Evolutionary conservation across 1,140 invertebrate species (phyloP).

Genomic region (Temnothorax curvispinosus): DNA sequence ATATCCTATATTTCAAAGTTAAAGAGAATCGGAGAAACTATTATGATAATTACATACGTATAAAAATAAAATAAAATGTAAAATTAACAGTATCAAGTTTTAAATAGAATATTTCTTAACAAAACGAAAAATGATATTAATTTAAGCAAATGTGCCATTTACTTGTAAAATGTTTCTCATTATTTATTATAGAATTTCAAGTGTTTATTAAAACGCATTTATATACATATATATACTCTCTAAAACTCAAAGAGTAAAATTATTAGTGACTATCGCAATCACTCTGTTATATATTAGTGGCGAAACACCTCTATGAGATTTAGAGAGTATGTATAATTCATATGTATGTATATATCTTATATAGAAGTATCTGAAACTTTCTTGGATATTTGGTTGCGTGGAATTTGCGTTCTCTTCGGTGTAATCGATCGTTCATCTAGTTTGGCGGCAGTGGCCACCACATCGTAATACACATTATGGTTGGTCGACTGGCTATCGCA

Average conservation of each 20-base stretch:
- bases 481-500: constrained; percentile 38
- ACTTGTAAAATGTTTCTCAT: no score
- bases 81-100: background rate
- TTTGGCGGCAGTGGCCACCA: background rate
- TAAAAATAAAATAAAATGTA: no score
- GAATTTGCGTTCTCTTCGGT: constrained; percentile 1
- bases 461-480: constrained; percentile 40
- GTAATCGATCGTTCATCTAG: constrained; percentile 32
- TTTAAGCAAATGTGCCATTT: background rate
- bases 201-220: no score
- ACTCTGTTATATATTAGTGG: no score
- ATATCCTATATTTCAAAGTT: no score
- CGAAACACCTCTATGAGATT: no score
- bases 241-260: no score
- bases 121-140: background rate
- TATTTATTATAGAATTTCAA: no score
- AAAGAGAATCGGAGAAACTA: no score
- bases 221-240: background rate
- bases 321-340: background rate
- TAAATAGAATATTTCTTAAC: background rate
- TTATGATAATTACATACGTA: no score
- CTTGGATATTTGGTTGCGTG: background rate
- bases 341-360: background rate
- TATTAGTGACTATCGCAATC: no score
- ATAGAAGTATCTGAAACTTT: background rate